Evolutionary conservation across 2,888 invertebrate species (phyloP).

Genomic region (Coenonympha glycerion): DNA sequence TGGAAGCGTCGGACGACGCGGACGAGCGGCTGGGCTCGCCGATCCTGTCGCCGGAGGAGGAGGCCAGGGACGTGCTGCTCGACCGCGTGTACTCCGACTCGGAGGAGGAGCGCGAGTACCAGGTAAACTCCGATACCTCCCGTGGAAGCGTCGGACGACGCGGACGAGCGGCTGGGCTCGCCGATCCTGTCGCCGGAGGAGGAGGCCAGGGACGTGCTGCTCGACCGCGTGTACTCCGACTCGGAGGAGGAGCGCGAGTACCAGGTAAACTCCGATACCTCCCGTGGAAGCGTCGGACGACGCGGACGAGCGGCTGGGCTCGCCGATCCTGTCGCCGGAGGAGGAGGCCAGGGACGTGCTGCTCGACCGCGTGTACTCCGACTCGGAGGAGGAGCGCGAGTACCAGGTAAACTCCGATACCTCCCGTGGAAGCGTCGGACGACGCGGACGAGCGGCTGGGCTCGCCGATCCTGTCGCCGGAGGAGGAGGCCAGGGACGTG

Average conservation of each 20-base stretch:
- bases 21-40: too few species aligned
- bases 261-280: conserved; percentile 69
- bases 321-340: too few species aligned
- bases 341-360: too few species aligned
- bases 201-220: conserved; percentile 43
- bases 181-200: conserved; percentile 45
- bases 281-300: too few species aligned
- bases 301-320: too few species aligned
- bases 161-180: conserved; percentile 46
- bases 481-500: conserved; percentile 40
- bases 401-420: conserved; percentile 66
- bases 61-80: too few species aligned
- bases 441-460: conserved; percentile 45
- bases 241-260: conserved; percentile 80
- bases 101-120: too few species aligned
- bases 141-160: conserved; percentile 59
- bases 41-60: too few species aligned
- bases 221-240: conserved; percentile 78
- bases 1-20: too few species aligned
- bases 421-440: conserved; percentile 58
- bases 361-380: too few species aligned
- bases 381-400: too few species aligned
- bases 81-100: too few species aligned
- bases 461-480: conserved; percentile 48
- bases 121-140: conserved; percentile 65